phyloP scores from a whole-genome alignment of 2,888 invertebrate species.

The Leptarthrus brevirostris region DNA sequence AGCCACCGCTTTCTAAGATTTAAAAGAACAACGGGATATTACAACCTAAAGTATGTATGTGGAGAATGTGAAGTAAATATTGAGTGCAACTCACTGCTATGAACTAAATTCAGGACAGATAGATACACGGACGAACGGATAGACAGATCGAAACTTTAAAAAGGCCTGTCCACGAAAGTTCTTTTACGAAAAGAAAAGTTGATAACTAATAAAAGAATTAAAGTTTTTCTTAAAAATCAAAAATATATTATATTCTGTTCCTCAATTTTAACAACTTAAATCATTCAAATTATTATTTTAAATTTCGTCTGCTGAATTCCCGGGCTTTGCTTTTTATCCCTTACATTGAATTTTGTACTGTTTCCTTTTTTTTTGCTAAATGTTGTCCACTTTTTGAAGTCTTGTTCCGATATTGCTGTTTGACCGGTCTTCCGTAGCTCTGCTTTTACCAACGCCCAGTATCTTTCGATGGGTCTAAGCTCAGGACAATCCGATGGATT shows the following conservation, averaged over 20 bases:
- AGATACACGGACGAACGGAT: no score
- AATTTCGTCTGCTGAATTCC: no score
- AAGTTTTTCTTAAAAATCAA: neutral
- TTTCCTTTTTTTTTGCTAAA: no score
- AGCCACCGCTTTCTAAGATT: neutral
- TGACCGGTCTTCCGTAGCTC: neutral
- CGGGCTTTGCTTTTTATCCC: no score
- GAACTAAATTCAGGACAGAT: no score
- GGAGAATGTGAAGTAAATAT: no score
- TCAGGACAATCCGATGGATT: neutral
- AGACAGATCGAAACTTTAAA: no score
- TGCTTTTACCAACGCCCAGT: conserved; percentile 1
- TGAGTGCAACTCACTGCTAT: no score
- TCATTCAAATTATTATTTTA: neutral
- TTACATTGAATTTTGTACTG: no score
- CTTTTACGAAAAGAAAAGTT: neutral
- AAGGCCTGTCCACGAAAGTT: conserved; percentile 7
- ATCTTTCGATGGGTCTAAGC: conserved; percentile 2
- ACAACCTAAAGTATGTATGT: no score
- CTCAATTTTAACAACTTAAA: neutral
- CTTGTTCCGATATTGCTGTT: neutral
- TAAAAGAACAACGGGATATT: no score
- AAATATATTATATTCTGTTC: neutral
- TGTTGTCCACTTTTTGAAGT: no score
- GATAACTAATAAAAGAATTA: neutral